Base-by-base conservation (phyloP, 2,888 invertebrate genomes). In the Lasioglossum oenotherae region DNA sequence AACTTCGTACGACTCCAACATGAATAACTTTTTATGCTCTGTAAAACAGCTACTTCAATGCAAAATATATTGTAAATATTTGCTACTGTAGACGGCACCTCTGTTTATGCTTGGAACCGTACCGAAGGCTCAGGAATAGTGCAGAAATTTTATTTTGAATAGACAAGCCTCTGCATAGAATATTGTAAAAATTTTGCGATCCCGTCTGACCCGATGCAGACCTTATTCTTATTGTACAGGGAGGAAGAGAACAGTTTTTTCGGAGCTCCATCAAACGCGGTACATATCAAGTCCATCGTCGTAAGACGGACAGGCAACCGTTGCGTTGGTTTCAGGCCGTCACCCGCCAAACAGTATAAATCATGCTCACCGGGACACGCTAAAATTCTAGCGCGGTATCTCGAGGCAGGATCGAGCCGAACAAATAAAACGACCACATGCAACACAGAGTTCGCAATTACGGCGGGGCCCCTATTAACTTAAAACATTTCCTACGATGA, bases 401-500 rank as follows among this genome's bases (percentile, higher is more conserved):
- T 35, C 67, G 67, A 19, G 35, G 35, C 35, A 14, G 64, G 64
- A 67, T 67, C 35, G 67, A 44, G 35, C 19, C 35, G 67, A 35
- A 19, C 67, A 67, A 67, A 67, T 35, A 67, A 67, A 67, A 67
- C 67, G 35, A 67, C 67, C 23, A 8, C 67, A 23, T 35, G 67
- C 35, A 67, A 53, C 53, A 35, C 35, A 67, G 67, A 67, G 67
- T 67, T 35, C 67, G 67, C 67, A 35, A 67, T 67, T 67, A 67
- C 67, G 19, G 64, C 1, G 4, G 27, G 14, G 27, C 23, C 49
- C 31, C 46, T 44, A 73, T 73, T 49, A 74, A 74, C 73, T 49
- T 35, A 46, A 73, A 31, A 46, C 73, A 73, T 44, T 73, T 73
- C 49, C 72, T 44, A 23, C 73, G 49, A 19, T n/a, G 73, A 44